phyloP scores from a whole-genome alignment of 2,113 vertebrate genomes.

The Phyllostomus hastatus region DNA sequence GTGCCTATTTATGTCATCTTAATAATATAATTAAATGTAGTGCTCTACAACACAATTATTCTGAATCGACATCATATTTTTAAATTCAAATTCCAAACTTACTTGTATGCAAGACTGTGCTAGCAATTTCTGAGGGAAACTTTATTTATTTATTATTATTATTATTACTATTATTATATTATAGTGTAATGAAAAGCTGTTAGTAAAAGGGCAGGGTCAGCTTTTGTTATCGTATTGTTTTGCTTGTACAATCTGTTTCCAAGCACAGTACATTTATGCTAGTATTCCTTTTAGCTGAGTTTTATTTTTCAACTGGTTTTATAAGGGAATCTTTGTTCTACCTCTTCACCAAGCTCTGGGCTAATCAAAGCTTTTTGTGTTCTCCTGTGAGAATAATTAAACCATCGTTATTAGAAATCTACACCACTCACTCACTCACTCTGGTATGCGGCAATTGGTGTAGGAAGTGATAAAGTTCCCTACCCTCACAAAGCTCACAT shows the following conservation, averaged over 20 bases:
- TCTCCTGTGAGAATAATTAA: background rate
- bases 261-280: background rate
- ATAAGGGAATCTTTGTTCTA: background rate
- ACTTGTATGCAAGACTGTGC: background rate
- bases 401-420: background rate
- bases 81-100: background rate
- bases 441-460: background rate
- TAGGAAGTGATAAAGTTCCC: background rate
- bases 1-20: background rate
- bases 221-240: background rate
- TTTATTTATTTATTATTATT: background rate
- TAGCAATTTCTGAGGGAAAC: background rate
- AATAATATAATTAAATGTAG: background rate
- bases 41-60: background rate
- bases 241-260: background rate
- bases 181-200: background rate
- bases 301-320: background rate
- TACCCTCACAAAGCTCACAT: background rate
- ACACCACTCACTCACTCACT: background rate
- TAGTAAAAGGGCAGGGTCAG: background rate
- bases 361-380: background rate
- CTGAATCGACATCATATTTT: background rate
- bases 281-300: background rate
- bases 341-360: background rate
- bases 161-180: background rate